Evolutionary conservation across 2,797 vertebrate genomes (phyloP), one percentile per base, ranked within the genome.

Genomic region (Lacerta bilineata): DNA sequence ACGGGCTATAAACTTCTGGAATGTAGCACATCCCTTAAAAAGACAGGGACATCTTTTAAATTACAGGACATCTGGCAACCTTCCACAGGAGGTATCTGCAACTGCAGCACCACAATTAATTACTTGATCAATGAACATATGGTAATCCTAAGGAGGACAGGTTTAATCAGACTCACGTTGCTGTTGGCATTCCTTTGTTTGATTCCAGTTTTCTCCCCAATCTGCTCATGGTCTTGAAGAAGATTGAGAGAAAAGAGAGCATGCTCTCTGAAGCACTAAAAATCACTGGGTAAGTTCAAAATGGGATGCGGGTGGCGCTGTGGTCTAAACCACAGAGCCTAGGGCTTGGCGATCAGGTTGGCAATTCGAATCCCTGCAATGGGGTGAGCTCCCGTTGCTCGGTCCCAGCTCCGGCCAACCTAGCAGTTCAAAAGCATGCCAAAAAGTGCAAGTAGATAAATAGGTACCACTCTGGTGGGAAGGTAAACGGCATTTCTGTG

Each of bases 41-140:
- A 77, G 55, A 72, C 29, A 85, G 46, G 50, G 46, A 59, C 75
- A 61, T 46, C 74, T 46, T 71, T 71, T 55, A 84, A 78, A 84
- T 87, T 80, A 80, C 4, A 46, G 27, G 77, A 50, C 29, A 64
- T 85, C 78, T 87, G 86, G 68, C 86, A 81, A 74, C 17, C 9
- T 80, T 79, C 82, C 87, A 72, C 8, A 29, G 41, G 66, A 72
- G 8, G 23, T 27, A 61, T 84, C 15, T 85, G 77, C 50, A 64
- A 85, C 39, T 66, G 74, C 18, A 87, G 68, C 69, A 66, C 41
- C 69, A 74, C 66, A 80, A 89, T 80, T 46, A 80, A 85, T 74
- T 85, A 84, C 69, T 80, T 74, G 68, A 84, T 89, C 77, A 85
- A 80, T 72, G 77, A 89, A 85, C 23, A 75, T 46, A 66, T 66